A percentile compares a stretch with the other conserved stretches of the same genome.
Evolutionary conservation across 2,888 invertebrate genomes (phyloP).

Genomic region (Ophion ventricosus): DNA sequence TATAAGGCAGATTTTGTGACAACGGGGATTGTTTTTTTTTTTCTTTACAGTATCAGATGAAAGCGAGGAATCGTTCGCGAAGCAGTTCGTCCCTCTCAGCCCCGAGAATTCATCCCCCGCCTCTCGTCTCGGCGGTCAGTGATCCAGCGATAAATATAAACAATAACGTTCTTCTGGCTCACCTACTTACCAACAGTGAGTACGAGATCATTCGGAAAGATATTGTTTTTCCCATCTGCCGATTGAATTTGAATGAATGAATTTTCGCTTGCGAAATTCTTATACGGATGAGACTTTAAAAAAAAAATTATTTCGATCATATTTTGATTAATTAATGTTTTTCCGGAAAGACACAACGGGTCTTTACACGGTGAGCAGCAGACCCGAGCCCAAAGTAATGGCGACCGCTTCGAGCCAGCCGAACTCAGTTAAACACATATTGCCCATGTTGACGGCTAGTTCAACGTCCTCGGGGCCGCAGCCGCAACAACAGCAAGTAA

Average conservation of each 20-base stretch:
- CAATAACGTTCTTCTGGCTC: slow-evolving; percentile 91
- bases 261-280: background rate
- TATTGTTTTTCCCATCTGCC: background rate
- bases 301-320: no score
- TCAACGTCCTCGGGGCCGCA: slow-evolving; percentile 80
- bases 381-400: slow-evolving; percentile 82
- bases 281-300: background rate
- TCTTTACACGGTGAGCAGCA: slow-evolving; percentile 84
- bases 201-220: slow-evolving; percentile 65
- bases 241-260: background rate
- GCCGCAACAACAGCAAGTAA: slow-evolving; percentile 70
- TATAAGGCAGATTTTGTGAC: background rate
- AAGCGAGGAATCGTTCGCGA: slow-evolving; percentile 84
- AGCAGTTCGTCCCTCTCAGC: slow-evolving; percentile 85
- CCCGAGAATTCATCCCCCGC: slow-evolving; percentile 85
- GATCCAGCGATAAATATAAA: slow-evolving; percentile 89
- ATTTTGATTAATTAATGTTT: slow-evolving; percentile 9
- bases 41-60: slow-evolving; percentile 80
- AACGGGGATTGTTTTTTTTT: slow-evolving; percentile 26
- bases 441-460: slow-evolving; percentile 83
- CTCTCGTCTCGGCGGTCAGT: slow-evolving; percentile 89
- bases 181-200: slow-evolving; percentile 91
- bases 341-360: slow-evolving; percentile 79
- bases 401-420: slow-evolving; percentile 72
- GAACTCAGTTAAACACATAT: slow-evolving; percentile 84